Evolutionary conservation across 2,113 vertebrate species (phyloP).

Genomic region (Pagrus major): DNA sequence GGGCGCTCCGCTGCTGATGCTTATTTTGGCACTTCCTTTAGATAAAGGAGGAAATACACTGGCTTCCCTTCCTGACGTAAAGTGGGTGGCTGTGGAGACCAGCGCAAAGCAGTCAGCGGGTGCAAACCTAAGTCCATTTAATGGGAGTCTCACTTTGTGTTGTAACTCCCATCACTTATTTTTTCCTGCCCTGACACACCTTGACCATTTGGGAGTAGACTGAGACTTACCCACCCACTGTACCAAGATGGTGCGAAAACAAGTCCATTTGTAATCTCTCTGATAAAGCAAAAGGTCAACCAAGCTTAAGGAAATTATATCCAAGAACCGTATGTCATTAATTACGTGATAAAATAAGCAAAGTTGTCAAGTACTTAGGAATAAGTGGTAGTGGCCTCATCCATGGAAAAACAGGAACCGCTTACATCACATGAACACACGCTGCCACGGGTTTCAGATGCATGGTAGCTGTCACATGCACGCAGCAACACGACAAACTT

Average conservation of each 20-base stretch:
- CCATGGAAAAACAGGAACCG: slow-evolving; percentile 3
- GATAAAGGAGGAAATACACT: slow-evolving; percentile 79
- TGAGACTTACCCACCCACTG: neutral
- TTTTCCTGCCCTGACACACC: slow-evolving; percentile 62
- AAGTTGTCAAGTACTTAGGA: neutral
- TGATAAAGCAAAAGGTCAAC: neutral
- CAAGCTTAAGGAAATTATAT: too few species aligned
- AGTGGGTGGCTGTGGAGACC: slow-evolving; percentile 50
- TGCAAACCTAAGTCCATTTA: slow-evolving; percentile 20
- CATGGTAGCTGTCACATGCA: neutral
- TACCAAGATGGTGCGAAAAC: neutral
- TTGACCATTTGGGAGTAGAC: slow-evolving; percentile 23
- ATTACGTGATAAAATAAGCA: neutral
- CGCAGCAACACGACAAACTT: neutral
- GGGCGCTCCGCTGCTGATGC: slow-evolving; percentile 41
- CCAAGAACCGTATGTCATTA: neutral
- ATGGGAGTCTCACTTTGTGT: slow-evolving; percentile 44
- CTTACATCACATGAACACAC: neutral
- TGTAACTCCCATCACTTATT: slow-evolving; percentile 59
- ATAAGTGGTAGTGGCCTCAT: neutral
- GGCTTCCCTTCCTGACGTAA: slow-evolving; percentile 73
- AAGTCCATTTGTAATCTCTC: neutral
- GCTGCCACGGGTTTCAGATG: neutral
- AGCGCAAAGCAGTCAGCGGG: slow-evolving; percentile 31
- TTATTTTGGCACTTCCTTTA: slow-evolving; percentile 81